phyloP scores from a whole-genome alignment of 2,797 vertebrate species.

The Oophaga sylvatica region DNA sequence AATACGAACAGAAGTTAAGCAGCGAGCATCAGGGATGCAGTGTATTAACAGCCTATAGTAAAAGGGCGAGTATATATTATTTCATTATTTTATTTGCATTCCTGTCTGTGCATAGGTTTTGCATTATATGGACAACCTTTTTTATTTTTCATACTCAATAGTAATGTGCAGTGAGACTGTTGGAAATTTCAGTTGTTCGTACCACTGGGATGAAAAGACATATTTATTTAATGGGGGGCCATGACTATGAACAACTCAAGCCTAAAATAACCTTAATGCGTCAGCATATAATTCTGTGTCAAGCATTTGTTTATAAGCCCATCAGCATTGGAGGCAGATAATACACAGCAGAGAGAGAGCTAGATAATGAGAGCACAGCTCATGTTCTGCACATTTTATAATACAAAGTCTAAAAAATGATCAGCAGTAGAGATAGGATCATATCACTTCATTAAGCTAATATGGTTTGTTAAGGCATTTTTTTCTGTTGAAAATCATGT shows the following conservation, averaged over 20 bases:
- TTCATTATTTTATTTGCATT: too few species aligned
- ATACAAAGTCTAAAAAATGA: slow-evolving; percentile 26
- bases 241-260: background rate
- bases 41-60: too few species aligned
- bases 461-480: slow-evolving; percentile 52
- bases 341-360: background rate
- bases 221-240: background rate
- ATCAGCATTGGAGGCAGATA: background rate
- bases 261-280: background rate
- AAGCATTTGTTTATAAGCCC: slow-evolving; percentile 1
- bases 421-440: slow-evolving; percentile 16
- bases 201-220: background rate
- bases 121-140: too few species aligned
- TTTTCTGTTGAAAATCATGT: slow-evolving; percentile 29
- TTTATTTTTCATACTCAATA: background rate
- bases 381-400: slow-evolving; percentile 14
- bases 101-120: too few species aligned
- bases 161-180: background rate
- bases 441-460: slow-evolving; percentile 53
- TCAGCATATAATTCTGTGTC: background rate
- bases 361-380: slow-evolving; percentile 4
- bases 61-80: too few species aligned
- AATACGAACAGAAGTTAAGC: too few species aligned
- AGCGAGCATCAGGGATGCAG: too few species aligned
- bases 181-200: background rate